A percentile compares a stretch with the other conserved stretches of the same genome.
phyloP scores from a whole-genome alignment of 2,113 vertebrate genomes.

The Hydrochoerus hydrochaeris region DNA sequence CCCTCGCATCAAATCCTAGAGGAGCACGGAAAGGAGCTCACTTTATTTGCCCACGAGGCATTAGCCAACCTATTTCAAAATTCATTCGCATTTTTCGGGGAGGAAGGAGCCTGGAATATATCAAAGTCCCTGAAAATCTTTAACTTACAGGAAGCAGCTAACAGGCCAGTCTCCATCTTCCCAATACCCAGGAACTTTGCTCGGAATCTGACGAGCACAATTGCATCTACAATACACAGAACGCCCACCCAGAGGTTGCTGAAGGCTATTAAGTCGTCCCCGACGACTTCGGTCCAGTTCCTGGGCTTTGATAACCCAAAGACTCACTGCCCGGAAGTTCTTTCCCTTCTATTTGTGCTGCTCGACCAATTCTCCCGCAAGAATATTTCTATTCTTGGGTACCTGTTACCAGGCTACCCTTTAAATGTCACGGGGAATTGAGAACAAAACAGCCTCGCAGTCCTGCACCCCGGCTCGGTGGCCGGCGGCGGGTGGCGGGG shows the following conservation, averaged over 20 bases:
- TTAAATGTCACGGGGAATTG: background rate
- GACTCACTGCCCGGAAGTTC: slow-evolving; percentile 10
- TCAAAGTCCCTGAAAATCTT: background rate
- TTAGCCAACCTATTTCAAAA: background rate
- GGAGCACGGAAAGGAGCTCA: background rate
- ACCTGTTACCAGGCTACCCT: background rate
- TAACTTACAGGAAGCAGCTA: background rate
- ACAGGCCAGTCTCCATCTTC: background rate
- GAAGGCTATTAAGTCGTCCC: background rate
- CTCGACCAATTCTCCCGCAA: background rate
- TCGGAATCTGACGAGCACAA: background rate
- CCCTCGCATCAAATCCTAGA: background rate
- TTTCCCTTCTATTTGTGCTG: background rate
- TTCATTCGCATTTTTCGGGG: background rate
- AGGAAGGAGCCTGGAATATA: background rate
- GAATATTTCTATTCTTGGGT: background rate
- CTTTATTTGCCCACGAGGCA: background rate
- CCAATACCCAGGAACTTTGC: background rate
- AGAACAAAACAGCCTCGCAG: background rate
- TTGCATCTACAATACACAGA: fast-evolving
- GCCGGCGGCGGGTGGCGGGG: background rate
- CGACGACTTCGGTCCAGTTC: background rate
- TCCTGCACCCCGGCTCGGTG: background rate
- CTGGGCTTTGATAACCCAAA: background rate
- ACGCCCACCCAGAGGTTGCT: background rate